Conservation (phyloP, 2,888 invertebrate genomes). For the Cataglyphis cursor region DNA sequence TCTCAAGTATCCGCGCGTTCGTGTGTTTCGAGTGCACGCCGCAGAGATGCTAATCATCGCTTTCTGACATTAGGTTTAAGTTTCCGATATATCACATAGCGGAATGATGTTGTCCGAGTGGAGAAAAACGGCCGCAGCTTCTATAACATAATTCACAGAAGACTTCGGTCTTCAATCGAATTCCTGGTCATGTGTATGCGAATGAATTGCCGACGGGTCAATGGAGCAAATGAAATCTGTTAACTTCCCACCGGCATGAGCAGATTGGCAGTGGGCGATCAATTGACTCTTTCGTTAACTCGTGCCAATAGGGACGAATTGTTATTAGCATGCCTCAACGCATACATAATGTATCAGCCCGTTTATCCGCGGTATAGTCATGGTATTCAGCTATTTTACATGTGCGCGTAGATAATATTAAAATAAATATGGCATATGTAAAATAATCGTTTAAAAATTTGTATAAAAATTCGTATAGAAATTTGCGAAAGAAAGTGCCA, state of each 20-base stretch:
- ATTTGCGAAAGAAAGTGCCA: neutral
- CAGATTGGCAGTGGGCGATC: slow-evolving; percentile 86
- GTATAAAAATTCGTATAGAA: neutral
- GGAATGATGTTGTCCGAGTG: slow-evolving; percentile 34
- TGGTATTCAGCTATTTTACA: slow-evolving; percentile 50
- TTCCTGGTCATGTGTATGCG: slow-evolving; percentile 73
- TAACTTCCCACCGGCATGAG: slow-evolving; percentile 78
- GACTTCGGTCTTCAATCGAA: slow-evolving; percentile 77
- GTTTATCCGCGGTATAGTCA: slow-evolving; percentile 58
- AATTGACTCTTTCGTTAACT: slow-evolving; percentile 85
- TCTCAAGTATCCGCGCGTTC: neutral
- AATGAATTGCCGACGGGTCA: slow-evolving; percentile 81
- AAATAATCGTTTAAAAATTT: neutral
- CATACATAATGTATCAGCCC: slow-evolving; percentile 83
- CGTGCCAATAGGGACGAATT: slow-evolving; percentile 84
- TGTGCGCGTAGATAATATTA: slow-evolving; percentile 44
- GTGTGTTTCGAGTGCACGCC: neutral
- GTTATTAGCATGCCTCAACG: slow-evolving; percentile 81
- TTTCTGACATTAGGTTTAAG: slow-evolving; percentile 29
- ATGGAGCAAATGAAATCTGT: slow-evolving; percentile 85
- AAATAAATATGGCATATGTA: neutral
- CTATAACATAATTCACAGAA: slow-evolving; percentile 62
- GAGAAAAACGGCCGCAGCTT: slow-evolving; percentile 54
- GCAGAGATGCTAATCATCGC: slow-evolving; percentile 6
- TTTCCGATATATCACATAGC: slow-evolving; percentile 53